Percentiles rank a stretch among this genome's conserved stretches.
These are phyloP conservation scores for Subacronicta megacephala DNA, from an alignment of 2,888 invertebrate genomes.

Conservation along the genomic window DNA sequence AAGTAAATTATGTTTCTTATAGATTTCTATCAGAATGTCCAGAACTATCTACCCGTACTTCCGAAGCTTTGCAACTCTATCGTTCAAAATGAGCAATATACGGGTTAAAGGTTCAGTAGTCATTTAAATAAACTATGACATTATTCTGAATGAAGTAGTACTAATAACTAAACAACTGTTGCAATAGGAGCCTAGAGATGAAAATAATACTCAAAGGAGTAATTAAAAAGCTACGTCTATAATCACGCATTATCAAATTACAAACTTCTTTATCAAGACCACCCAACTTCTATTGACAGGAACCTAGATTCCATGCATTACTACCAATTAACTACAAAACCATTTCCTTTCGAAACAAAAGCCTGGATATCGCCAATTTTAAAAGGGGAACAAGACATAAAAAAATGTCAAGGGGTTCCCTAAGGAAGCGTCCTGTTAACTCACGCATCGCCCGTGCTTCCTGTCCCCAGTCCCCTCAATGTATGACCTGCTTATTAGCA, in stretches of 20 bases:
- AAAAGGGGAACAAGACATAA: constrained; percentile 65
- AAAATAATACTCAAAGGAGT: not conserved
- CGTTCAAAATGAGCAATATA: not conserved
- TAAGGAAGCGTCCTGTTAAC: constrained; percentile 86
- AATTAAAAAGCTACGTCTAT: constrained; percentile 5
- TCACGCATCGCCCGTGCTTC: constrained; percentile 83
- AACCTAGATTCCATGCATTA: constrained; percentile 25
- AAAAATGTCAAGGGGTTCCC: constrained; percentile 70
- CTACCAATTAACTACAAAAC: constrained; percentile 30
- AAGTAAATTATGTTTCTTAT: constrained; percentile 39
- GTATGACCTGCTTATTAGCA: constrained; percentile 73
- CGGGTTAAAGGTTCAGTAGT: not conserved
- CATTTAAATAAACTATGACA: not conserved
- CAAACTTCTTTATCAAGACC: constrained; percentile 30
- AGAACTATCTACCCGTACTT: constrained; percentile 16
- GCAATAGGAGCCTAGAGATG: constrained; percentile 13
- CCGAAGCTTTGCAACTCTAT: constrained; percentile 21
- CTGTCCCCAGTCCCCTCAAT: constrained; percentile 76
- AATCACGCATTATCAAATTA: constrained; percentile 37
- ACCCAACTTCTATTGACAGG: constrained; percentile 41
- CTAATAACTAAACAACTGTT: not conserved
- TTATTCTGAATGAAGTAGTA: no score
- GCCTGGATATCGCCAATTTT: constrained; percentile 63
- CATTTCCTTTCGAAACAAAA: constrained; percentile 52
- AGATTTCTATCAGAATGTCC: constrained; percentile 42